Conservation (phyloP, 2,113 vertebrate species). For the Hassar affinis region DNA sequence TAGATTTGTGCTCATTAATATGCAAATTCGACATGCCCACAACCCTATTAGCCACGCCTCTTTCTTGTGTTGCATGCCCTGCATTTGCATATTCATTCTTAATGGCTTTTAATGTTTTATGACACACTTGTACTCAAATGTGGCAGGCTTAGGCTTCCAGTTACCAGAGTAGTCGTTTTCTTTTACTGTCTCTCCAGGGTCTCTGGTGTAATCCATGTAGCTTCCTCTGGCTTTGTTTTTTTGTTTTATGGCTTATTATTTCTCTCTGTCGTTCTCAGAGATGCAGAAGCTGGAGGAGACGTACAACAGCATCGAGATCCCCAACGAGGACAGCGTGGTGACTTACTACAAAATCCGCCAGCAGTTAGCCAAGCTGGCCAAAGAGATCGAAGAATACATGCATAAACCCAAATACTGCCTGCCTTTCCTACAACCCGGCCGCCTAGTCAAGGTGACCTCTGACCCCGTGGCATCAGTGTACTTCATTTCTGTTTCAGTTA, state of each 20-base stretch:
- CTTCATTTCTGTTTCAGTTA: background rate
- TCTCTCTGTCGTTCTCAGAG: constrained; percentile 61
- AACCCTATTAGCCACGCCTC: background rate
- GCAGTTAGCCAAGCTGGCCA: constrained; percentile 88
- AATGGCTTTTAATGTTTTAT: background rate
- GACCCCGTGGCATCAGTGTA: background rate
- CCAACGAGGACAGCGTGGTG: constrained; percentile 90
- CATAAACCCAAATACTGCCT: constrained; percentile 96
- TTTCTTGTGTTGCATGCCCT: background rate
- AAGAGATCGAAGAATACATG: constrained; percentile 93
- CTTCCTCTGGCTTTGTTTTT: no score
- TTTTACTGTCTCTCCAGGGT: background rate
- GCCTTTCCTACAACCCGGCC: constrained; percentile 92
- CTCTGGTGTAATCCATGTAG: background rate
- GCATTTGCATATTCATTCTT: background rate
- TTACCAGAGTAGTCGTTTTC: background rate
- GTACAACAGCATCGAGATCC: constrained; percentile 89
- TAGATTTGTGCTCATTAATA: no score
- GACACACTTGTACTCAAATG: background rate
- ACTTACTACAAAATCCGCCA: constrained; percentile 96
- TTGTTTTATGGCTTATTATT: no score
- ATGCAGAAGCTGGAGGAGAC: constrained; percentile 84
- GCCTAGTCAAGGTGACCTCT: constrained; percentile 82
- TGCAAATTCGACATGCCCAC: background rate
- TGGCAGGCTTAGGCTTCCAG: background rate